These are phyloP conservation scores for Montipora capitata DNA, from an alignment of 92 coral and sea anemone genomes.

Conservation along the genomic window DNA sequence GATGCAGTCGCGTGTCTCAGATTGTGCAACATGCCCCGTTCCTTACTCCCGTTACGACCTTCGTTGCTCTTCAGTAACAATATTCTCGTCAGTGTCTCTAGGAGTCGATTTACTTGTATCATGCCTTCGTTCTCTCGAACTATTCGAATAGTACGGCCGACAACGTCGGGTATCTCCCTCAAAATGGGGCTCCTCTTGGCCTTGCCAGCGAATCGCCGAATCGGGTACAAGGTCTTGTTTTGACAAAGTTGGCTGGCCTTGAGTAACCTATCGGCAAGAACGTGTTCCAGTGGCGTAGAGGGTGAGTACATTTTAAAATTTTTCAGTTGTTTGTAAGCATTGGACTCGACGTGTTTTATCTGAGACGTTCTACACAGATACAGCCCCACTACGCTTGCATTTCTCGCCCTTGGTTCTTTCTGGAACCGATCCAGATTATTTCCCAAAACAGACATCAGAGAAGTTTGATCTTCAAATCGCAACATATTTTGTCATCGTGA, in stretches of 20 bases:
- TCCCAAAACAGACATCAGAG: too few species aligned
- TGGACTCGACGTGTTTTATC: neutral
- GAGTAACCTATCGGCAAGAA: neutral
- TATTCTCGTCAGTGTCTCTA: neutral
- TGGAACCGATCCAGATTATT: too few species aligned
- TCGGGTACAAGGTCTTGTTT: neutral
- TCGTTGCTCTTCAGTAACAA: neutral
- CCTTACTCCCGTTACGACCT: slow-evolving; percentile 1
- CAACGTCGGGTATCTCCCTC: neutral
- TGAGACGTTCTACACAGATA: neutral
- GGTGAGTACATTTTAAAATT: neutral
- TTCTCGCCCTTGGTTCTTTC: too few species aligned
- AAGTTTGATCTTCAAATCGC: too few species aligned
- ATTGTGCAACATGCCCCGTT: slow-evolving; percentile 10
- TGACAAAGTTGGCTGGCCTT: slow-evolving; percentile 6
- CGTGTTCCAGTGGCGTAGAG: neutral
- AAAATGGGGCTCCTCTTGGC: neutral
- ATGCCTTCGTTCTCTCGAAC: neutral
- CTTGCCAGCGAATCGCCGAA: neutral
- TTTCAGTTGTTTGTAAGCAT: neutral
- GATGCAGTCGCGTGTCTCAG: slow-evolving; percentile 3
- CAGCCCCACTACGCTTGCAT: neutral
- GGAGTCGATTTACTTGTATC: neutral
- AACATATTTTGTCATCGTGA: too few species aligned
- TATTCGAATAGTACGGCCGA: neutral